phyloP scores from a whole-genome alignment of 2,797 vertebrate genomes.

The Pteropus rufus region DNA sequence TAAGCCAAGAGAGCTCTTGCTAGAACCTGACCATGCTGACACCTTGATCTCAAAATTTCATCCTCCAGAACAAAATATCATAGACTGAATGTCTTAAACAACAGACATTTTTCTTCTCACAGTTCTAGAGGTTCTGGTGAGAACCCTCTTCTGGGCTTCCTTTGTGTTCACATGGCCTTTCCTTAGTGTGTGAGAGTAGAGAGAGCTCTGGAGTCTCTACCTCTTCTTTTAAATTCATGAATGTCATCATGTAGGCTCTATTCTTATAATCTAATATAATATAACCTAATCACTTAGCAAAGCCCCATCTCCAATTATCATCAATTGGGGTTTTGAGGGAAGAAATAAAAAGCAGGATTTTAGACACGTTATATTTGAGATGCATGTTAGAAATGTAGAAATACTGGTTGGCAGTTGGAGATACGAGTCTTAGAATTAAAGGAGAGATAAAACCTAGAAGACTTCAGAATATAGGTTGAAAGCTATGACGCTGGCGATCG shows the following conservation, averaged over 20 bases:
- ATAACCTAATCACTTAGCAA: background rate
- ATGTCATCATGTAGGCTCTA: background rate
- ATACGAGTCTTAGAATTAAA: background rate
- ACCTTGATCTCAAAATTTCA: background rate
- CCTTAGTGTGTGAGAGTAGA: background rate
- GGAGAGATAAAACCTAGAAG: background rate
- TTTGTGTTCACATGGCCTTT: background rate
- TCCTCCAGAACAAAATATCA: background rate
- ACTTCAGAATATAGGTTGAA: background rate
- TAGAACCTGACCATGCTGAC: background rate
- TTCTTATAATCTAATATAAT: background rate
- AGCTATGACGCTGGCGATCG: background rate
- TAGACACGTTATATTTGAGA: background rate
- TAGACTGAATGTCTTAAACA: background rate
- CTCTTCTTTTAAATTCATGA: background rate
- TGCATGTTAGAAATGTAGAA: background rate
- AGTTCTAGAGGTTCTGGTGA: background rate
- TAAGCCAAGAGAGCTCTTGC: background rate
- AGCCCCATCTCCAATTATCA: background rate
- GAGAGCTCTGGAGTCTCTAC: background rate
- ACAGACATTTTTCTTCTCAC: background rate
- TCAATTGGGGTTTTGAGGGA: rapidly evolving
- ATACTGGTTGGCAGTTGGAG: background rate
- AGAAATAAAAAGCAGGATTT: background rate
- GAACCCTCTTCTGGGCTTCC: background rate